phyloP scores from a whole-genome alignment of 2,888 invertebrate genomes.

The Biston stratarius region DNA sequence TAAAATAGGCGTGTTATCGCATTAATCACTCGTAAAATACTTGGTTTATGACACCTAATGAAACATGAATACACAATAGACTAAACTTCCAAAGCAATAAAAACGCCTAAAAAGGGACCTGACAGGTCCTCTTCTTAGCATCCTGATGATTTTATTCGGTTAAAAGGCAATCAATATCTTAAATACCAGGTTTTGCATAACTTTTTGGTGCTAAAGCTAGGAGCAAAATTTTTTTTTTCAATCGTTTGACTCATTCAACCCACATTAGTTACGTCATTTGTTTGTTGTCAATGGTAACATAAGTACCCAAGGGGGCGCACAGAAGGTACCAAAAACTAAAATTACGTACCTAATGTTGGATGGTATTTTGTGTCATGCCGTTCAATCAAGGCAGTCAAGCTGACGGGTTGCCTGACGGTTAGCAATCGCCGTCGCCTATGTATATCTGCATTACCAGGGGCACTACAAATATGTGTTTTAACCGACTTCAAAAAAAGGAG shows the following conservation, averaged over 20 bases:
- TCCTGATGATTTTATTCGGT: slow-evolving; percentile 52
- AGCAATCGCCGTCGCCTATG: too few species aligned
- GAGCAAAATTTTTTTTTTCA: slow-evolving; percentile 55
- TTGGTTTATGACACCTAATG: slow-evolving; percentile 35
- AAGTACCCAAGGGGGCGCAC: slow-evolving; percentile 27
- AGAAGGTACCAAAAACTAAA: slow-evolving; percentile 10
- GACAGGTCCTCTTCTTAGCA: slow-evolving; percentile 45
- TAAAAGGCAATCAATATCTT: slow-evolving; percentile 50
- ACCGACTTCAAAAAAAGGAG: too few species aligned
- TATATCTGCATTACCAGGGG: too few species aligned
- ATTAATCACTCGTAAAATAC: slow-evolving; percentile 32
- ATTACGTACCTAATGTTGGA: neutral
- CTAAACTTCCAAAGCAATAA: slow-evolving; percentile 37
- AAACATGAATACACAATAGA: slow-evolving; percentile 22
- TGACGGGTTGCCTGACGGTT: too few species aligned
- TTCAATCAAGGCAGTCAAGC: too few species aligned
- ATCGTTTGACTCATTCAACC: slow-evolving; percentile 61
- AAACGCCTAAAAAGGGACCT: slow-evolving; percentile 46
- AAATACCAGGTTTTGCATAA: slow-evolving; percentile 75
- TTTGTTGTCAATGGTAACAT: slow-evolving; percentile 51
- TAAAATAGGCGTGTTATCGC: slow-evolving; percentile 3
- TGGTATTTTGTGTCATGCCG: too few species aligned
- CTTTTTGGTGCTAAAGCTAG: slow-evolving; percentile 58
- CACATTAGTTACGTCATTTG: slow-evolving; percentile 59
- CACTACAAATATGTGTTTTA: too few species aligned